Evolutionary conservation across 2,797 vertebrate species (phyloP), one percentile per base, ranked within the genome.

Genomic region (Monodelphis domestica): DNA sequence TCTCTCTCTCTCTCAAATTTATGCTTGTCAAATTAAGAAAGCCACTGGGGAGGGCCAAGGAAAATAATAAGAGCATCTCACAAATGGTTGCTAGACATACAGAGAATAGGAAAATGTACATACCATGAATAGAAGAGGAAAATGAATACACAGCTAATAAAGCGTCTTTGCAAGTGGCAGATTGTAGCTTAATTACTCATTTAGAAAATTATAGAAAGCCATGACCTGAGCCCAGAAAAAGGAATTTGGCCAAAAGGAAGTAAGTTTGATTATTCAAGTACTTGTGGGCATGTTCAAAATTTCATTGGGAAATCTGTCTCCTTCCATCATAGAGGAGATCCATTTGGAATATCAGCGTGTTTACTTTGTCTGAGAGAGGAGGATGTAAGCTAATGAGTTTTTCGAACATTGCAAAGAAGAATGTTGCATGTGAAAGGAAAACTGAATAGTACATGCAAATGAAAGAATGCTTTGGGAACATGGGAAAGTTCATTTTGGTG

Each of bases 141-240:
- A 59, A 53, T 89, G 93, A 89, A 94, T 63, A 90, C 90, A 55
- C 84, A 93, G 90, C 91, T 95, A 70, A 96, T 91, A 93, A 93
- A 94, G 91, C 11, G n/a, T 55, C 88, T 96, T 96, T 91, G 95
- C 94, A 96, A 94, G 89, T 0, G 63, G 55, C 93, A 94, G 92
- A 95, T 94, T 97, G 96, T 88, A 78, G 55, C 88, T 95, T 96
- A 96, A 94, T 95, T 95, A 95, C 92, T 93, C 52, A 53, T n/a
- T 91, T 50, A 93, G 78, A 89, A 94, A 96, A 94, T 52, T 91
- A 91, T 54, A 95, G 92, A 87, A 93, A 96, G 57, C 91, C 63
- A 33, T 94, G 93, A 94, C 87, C 70, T 92, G 38, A 70, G 9
- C 70, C 5, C 2, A 50, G 70, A 84, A 84, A 84, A 50, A 50